Percentiles rank a stretch among this genome's conserved stretches.
phyloP scores from a whole-genome alignment of 2,888 invertebrate genomes.

The Ichneumoninae sp. region DNA sequence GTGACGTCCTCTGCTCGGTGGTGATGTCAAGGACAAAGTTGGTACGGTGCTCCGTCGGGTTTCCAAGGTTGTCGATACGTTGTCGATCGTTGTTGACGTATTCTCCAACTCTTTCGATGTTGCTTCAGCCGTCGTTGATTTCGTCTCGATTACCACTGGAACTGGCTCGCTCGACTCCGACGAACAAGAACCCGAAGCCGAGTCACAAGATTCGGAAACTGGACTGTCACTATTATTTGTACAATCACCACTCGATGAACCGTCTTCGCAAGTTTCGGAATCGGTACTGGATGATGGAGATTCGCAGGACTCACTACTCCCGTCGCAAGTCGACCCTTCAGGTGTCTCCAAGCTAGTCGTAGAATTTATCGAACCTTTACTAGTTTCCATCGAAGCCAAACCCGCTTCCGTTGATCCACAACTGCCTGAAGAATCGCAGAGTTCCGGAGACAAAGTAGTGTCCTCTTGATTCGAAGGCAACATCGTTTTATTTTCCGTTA shows the following conservation, averaged over 20 bases:
- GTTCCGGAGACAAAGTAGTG: background rate
- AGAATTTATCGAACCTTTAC: background rate
- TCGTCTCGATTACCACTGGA: background rate
- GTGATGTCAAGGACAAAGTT: background rate
- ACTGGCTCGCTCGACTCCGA: slow-evolving; percentile 8
- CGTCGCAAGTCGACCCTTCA: slow-evolving; percentile 23
- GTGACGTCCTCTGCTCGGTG: slow-evolving; percentile 33
- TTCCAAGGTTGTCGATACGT: slow-evolving; percentile 42
- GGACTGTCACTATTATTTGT: background rate
- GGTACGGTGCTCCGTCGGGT: slow-evolving; percentile 49
- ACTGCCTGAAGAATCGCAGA: slow-evolving; percentile 31
- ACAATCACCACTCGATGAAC: slow-evolving; percentile 27
- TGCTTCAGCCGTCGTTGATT: slow-evolving; percentile 4
- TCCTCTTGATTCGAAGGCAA: background rate
- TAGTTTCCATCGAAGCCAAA: background rate
- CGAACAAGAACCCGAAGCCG: slow-evolving; percentile 32
- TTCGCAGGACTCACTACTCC: slow-evolving; percentile 23
- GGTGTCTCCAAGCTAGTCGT: background rate
- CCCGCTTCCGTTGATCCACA: slow-evolving; percentile 2
- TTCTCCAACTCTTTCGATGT: slow-evolving; percentile 26
- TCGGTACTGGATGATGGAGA: background rate
- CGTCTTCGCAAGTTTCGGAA: slow-evolving; percentile 34
- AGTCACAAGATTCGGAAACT: slow-evolving; percentile 13
- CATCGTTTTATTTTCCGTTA: background rate
- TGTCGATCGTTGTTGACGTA: slow-evolving; percentile 6